A percentile compares a stretch with the other conserved stretches of the same genome.
Evolutionary conservation across 2,797 vertebrate genomes (phyloP).

Genomic region (Enteromius thamalakanensis): DNA sequence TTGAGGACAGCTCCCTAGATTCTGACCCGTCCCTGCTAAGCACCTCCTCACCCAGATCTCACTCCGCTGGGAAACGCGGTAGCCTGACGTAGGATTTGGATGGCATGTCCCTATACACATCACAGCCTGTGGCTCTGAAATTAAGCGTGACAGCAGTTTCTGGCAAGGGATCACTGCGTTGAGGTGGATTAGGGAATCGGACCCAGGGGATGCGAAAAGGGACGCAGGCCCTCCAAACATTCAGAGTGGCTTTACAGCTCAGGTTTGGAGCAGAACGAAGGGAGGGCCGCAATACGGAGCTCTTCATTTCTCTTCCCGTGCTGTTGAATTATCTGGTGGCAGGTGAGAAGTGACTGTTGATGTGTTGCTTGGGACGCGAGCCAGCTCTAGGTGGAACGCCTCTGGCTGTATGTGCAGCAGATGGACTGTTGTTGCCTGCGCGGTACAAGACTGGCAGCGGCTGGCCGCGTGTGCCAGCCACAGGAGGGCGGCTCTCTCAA

Average conservation of each 20-base stretch:
- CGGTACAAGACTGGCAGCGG: constrained; percentile 20
- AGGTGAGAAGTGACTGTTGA: constrained; percentile 49
- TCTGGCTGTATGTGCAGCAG: constrained; percentile 42
- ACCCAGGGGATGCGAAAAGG: constrained; percentile 15
- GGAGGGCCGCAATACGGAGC: constrained; percentile 7
- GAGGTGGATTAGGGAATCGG: constrained; percentile 20
- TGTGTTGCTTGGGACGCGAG: constrained; percentile 40
- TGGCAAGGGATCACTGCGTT: constrained; percentile 9
- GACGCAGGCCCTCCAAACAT: background rate
- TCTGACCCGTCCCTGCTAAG: background rate
- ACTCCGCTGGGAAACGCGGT: constrained; percentile 5
- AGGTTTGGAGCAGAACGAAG: constrained; percentile 29
- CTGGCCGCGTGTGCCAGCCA: constrained; percentile 8
- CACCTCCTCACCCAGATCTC: background rate
- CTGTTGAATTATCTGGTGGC: constrained; percentile 36
- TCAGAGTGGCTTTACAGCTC: constrained; percentile 30
- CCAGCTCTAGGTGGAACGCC: constrained; percentile 37
- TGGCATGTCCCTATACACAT: constrained; percentile 23
- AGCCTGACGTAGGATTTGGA: constrained; percentile 11
- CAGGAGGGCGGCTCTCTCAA: constrained; percentile 24
- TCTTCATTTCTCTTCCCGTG: constrained; percentile 35
- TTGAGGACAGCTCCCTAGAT: background rate
- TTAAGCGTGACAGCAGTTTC: constrained; percentile 30
- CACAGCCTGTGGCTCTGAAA: constrained; percentile 26
- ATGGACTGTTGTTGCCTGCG: constrained; percentile 44